Conservation (phyloP, 2,888 invertebrate genomes). For the Plagodis dolabraria region DNA sequence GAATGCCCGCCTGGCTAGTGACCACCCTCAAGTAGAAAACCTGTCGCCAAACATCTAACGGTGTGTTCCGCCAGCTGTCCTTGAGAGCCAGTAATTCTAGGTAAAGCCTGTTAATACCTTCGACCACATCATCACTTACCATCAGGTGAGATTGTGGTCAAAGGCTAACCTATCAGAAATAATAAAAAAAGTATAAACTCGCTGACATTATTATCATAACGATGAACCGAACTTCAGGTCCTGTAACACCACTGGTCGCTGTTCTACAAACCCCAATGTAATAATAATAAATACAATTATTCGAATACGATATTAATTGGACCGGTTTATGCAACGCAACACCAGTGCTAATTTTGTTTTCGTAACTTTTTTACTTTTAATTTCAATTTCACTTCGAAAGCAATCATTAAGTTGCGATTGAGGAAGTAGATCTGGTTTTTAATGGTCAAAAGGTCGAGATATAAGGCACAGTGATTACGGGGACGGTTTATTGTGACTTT, state of each 20-base stretch:
- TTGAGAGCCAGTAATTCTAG: too few relatives aligned
- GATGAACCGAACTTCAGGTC: background rate
- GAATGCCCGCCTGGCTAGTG: too few relatives aligned
- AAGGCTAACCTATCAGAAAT: too few relatives aligned
- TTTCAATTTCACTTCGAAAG: constrained; percentile 26
- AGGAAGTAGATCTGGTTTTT: constrained; percentile 13
- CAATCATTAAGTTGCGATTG: constrained; percentile 13
- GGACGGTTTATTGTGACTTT: too few relatives aligned
- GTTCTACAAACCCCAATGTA: constrained; percentile 34
- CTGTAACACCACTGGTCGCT: constrained; percentile 4
- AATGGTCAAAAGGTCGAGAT: constrained; percentile 6
- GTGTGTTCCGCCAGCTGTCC: too few relatives aligned
- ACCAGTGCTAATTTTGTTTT: constrained; percentile 31
- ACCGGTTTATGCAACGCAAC: constrained; percentile 29
- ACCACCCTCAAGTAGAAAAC: too few relatives aligned
- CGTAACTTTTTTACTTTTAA: constrained; percentile 28
- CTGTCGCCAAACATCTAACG: too few relatives aligned
- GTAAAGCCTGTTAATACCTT: too few relatives aligned
- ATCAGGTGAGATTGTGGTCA: too few relatives aligned
- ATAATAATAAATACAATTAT: constrained; percentile 15
- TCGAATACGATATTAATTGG: constrained; percentile 28
- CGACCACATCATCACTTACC: too few relatives aligned
- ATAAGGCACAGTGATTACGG: background rate
- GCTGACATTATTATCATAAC: background rate
- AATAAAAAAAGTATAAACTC: background rate